Conservation (phyloP, 2,797 vertebrate genomes). For the Schizothorax lantsangensis region DNA sequence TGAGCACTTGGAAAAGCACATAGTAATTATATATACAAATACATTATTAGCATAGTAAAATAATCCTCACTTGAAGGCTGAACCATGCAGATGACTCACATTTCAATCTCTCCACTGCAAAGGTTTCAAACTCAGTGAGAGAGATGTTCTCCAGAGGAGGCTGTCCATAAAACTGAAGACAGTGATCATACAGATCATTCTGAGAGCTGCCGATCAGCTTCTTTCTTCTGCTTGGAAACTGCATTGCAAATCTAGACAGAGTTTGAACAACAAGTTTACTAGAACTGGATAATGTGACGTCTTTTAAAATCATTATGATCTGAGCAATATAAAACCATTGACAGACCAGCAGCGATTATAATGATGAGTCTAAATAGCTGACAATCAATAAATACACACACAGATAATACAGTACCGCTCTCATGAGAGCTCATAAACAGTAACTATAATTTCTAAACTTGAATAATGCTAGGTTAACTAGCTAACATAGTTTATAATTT, state of each 20-base stretch:
- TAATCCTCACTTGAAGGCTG: neutral
- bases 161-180: slow-evolving; percentile 90
- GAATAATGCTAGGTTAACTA: neutral
- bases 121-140: slow-evolving; percentile 89
- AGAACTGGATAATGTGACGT: neutral
- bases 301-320: neutral
- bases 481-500: neutral
- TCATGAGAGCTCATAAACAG: neutral
- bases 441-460: neutral
- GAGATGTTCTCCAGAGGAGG: slow-evolving; percentile 91
- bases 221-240: slow-evolving; percentile 65
- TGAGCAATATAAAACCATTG: neutral
- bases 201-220: slow-evolving; percentile 65
- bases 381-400: neutral
- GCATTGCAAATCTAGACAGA: slow-evolving; percentile 63
- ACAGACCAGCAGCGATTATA: neutral
- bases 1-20: slow-evolving; percentile 83
- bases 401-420: neutral
- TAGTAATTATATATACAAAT: neutral
- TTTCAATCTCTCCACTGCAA: slow-evolving; percentile 91
- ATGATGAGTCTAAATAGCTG: neutral
- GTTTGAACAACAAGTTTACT: neutral
- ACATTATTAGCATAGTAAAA: neutral
- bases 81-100: slow-evolving; percentile 73
- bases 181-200: slow-evolving; percentile 81